phyloP scores from a whole-genome alignment of 2,797 vertebrate species.

The Sylvia borin region DNA sequence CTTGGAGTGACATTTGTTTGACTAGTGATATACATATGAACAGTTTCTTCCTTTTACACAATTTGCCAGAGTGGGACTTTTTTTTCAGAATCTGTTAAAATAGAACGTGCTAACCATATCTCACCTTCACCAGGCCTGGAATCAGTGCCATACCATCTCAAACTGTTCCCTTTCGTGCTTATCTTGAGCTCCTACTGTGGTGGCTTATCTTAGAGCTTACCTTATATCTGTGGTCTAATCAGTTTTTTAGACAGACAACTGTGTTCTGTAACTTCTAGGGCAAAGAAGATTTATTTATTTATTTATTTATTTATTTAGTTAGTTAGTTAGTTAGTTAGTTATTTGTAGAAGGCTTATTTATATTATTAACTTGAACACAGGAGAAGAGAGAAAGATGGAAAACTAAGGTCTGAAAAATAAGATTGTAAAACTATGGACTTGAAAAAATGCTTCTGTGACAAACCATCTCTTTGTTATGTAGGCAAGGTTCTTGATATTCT shows the following conservation, averaged over 20 bases:
- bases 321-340: no score
- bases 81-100: not conserved
- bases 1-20: not conserved
- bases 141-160: not conserved
- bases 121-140: fast-evolving
- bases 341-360: no score
- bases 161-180: not conserved
- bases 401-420: not conserved
- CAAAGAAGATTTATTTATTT: not conserved
- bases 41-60: not conserved
- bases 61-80: not conserved
- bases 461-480: not conserved
- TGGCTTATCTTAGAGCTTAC: not conserved
- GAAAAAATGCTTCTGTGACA: not conserved
- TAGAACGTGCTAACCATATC: no score
- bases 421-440: not conserved
- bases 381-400: not conserved
- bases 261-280: not conserved
- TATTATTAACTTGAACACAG: not conserved
- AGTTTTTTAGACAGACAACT: not conserved
- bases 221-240: not conserved
- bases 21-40: not conserved
- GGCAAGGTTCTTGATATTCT: not conserved
- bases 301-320: no score
- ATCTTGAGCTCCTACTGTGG: not conserved